These are phyloP conservation scores for Cherax destructor DNA, from an alignment of 1,140 invertebrate genomes.

Conservation along the genomic window DNA sequence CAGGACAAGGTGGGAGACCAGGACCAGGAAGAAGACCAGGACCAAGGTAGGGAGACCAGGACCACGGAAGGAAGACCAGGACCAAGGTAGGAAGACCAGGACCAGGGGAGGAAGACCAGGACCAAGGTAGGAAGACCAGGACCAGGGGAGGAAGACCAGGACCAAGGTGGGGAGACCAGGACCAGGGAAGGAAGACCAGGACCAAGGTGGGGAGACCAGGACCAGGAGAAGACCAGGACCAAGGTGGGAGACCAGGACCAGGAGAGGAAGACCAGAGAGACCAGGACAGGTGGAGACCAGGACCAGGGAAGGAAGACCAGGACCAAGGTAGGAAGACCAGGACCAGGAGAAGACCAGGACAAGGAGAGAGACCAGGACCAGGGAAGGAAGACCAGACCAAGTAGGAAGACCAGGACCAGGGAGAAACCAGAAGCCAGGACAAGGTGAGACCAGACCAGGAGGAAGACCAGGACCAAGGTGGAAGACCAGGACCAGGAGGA, in stretches of 20 bases:
- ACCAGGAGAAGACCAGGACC: background rate
- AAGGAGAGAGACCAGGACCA: background rate
- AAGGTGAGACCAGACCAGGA: background rate
- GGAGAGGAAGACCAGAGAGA: background rate
- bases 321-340: background rate
- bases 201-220: background rate
- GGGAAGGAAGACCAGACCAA: background rate
- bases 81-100: no score
- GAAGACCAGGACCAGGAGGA: no score
- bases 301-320: background rate
- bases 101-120: no score
- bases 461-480: background rate
- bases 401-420: background rate
- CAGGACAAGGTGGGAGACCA: no score
- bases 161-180: no score
- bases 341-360: background rate
- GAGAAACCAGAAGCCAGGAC: background rate
- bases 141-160: no score
- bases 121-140: no score
- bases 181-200: no score
- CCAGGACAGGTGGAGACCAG: background rate
- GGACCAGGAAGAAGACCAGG: no score
- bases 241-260: no score
- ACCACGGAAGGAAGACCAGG: no score
- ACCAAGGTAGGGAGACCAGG: no score